Evolutionary conservation across 2,113 vertebrate species (phyloP), one percentile per base, ranked within the genome.

Genomic region (Hippocampus comes): DNA sequence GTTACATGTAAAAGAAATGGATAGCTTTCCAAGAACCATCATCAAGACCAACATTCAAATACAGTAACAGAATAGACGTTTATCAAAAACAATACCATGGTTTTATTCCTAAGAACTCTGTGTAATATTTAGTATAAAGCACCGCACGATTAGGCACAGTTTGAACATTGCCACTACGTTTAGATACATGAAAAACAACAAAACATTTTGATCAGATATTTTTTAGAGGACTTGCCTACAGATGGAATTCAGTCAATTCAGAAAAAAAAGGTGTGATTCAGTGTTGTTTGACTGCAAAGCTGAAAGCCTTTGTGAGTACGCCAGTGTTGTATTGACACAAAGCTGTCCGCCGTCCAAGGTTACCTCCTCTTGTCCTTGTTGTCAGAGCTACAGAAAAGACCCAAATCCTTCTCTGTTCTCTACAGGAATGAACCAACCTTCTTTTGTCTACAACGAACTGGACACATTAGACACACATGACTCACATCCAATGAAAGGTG

Each of bases 331-430:
- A 80, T 83, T 46, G 76, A 82, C 81, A 86, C 82, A 86, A 85
- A 85, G 75, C 80, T 81, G 79, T 83, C 80, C 74, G 18, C 68
- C 63, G 7, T 82, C 79, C 84, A 88, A 88, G 88, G 88, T 83
- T 88, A 80, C 74, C 75, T 87, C 73, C 74, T 84, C 79, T 81
- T 81, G 82, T 84, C 77, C 75, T 80, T 82, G 82, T 77, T 91
- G 90, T 88, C 87, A 90, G 82, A 88, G 86, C 85, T 90, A 88
- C 88, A 80, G 78, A 82, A 85, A 85, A 60, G 55, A 55, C 70
- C 79, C 59, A 34, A 80, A 21, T 2, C 14, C 38, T 63, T 21
- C 4, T n/a, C 18, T 63, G 4, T 41, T 12, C 9, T 42, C 18
- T 21, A n/a, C 2, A 42, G 34, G 59, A 38, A 38, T 63, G 34